A percentile compares a stretch with the other conserved stretches of the same genome.
These are phyloP conservation scores for Gryllus bimaculatus DNA, from an alignment of 1,140 invertebrate species.

Conservation along the genomic window DNA sequence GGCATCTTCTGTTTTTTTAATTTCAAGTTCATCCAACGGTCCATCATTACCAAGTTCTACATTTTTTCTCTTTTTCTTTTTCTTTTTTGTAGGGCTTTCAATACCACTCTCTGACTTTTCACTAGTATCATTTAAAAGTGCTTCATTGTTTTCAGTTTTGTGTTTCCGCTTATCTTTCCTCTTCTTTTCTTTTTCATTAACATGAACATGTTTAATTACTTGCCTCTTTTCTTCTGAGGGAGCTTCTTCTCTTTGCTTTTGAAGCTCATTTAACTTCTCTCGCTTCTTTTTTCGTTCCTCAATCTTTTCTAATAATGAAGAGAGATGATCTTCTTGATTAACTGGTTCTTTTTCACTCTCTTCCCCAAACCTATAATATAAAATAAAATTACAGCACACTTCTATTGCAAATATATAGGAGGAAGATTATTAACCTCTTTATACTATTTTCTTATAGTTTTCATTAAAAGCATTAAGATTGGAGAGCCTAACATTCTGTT, in stretches of 20 bases:
- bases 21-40: background rate
- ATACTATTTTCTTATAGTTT: no score
- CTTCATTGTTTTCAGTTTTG: no score
- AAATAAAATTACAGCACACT: background rate
- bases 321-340: constrained; percentile 6
- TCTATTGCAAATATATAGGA: no score
- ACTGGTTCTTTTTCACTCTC: background rate
- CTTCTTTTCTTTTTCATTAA: background rate
- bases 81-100: background rate
- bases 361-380: background rate
- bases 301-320: constrained; percentile 10
- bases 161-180: no score
- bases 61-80: background rate
- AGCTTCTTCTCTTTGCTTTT: background rate
- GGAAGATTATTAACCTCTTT: no score
- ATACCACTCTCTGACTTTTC: background rate
- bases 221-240: background rate
- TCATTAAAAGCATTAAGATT: no score
- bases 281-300: constrained; percentile 10
- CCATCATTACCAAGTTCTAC: background rate
- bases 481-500: no score
- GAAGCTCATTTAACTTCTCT: background rate
- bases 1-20: background rate
- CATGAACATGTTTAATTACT: background rate
- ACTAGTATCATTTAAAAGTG: background rate